phyloP scores from a whole-genome alignment of 2,888 invertebrate genomes.

The Cephus rjabovi region DNA sequence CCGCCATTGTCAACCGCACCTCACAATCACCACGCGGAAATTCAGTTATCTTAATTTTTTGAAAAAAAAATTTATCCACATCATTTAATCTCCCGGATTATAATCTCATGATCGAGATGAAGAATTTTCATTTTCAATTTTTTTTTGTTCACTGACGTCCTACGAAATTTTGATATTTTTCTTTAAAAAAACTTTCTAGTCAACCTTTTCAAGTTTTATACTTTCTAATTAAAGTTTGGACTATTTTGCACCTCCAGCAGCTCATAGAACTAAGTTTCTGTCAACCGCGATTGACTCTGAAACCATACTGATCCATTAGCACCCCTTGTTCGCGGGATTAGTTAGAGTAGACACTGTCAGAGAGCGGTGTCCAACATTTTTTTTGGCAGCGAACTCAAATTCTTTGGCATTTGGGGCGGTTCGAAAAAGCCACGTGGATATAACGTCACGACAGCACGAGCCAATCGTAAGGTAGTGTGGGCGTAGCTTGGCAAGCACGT shows the following conservation, averaged over 20 bases:
- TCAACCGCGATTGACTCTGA: conserved; percentile 25
- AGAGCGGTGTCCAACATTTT: conserved; percentile 26
- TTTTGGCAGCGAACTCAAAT: conserved; percentile 50
- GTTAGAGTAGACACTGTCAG: conserved; percentile 34
- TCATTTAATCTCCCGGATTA: too few species aligned
- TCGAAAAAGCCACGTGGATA: conserved; percentile 55
- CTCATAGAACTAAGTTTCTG: neutral
- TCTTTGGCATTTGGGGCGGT: conserved; percentile 52
- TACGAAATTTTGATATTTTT: conserved; percentile 11
- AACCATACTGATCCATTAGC: conserved; percentile 29
- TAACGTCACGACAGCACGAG: conserved; percentile 44
- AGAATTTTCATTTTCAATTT: too few species aligned
- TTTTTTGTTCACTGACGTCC: conserved; percentile 21
- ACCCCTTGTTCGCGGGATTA: conserved; percentile 37
- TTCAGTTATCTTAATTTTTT: too few species aligned
- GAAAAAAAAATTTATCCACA: too few species aligned
- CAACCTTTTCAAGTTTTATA: neutral
- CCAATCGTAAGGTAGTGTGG: conserved; percentile 54
- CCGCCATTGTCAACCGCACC: conserved; percentile 35
- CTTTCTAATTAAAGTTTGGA: neutral
- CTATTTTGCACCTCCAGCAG: neutral
- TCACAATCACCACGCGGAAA: too few species aligned
- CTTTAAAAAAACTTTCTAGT: neutral
- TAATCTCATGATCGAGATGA: too few species aligned
- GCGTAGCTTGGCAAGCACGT: conserved; percentile 62